Evolutionary conservation across 2,113 vertebrate species (phyloP).

Genomic region (Hypocryptadius cinnamomeus): DNA sequence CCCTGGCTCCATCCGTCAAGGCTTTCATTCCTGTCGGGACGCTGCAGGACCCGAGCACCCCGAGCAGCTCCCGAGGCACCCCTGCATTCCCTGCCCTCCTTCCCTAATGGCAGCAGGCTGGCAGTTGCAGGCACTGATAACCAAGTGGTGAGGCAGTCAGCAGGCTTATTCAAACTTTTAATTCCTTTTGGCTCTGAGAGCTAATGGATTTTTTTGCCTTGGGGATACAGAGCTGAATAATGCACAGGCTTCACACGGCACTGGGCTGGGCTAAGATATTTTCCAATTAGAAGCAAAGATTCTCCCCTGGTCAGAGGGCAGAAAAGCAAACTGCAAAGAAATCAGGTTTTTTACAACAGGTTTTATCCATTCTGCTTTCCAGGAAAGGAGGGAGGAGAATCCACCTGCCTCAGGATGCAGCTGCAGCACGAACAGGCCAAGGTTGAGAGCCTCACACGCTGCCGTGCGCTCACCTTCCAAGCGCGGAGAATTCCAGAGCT

Average conservation of each 20-base stretch:
- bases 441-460: not conserved
- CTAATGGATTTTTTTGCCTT: constrained; percentile 65
- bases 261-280: not conserved
- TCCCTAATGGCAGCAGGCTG: not conserved
- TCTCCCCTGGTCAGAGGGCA: not conserved
- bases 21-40: not conserved
- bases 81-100: not conserved
- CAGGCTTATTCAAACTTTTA: constrained; percentile 27
- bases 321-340: not conserved
- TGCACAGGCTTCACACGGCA: constrained; percentile 26
- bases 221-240: constrained; percentile 52
- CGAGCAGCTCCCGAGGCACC: not conserved
- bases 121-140: constrained; percentile 9
- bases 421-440: not conserved
- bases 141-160: not conserved
- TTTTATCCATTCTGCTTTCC: not conserved
- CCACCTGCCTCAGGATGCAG: not conserved
- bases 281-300: not conserved
- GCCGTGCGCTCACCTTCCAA: not conserved
- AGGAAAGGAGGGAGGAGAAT: not conserved
- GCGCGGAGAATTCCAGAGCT: accelerated
- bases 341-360: not conserved
- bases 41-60: not conserved
- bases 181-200: constrained; percentile 43
- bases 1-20: constrained; percentile 20